Conservation (phyloP, 2,888 invertebrate species). For the Andrena minutula region DNA sequence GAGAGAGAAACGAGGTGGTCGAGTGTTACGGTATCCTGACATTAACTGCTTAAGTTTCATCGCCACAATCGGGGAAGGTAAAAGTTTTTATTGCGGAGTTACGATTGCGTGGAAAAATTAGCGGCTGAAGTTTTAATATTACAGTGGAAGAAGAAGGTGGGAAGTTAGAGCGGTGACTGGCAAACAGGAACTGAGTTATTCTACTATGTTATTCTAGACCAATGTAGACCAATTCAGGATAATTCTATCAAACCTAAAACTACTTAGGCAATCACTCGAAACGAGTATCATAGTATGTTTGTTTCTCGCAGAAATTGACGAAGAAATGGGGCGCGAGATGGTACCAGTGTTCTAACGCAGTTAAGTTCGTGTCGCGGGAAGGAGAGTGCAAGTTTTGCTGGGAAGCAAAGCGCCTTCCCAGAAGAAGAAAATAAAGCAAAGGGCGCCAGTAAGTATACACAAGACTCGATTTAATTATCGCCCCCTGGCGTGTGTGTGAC, state of each 20-base stretch:
- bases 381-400: background rate
- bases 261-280: too few relatives aligned
- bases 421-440: background rate
- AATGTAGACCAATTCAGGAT: too few relatives aligned
- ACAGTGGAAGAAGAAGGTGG: background rate
- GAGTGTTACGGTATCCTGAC: background rate
- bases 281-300: too few relatives aligned
- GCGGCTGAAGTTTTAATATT: background rate
- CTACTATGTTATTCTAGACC: too few relatives aligned
- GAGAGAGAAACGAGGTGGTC: background rate
- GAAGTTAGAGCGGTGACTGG: too few relatives aligned
- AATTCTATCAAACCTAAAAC: too few relatives aligned
- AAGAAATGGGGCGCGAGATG: background rate
- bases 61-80: too few relatives aligned
- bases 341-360: background rate
- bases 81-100: too few relatives aligned
- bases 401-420: background rate
- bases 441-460: background rate
- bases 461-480: conserved; percentile 39
- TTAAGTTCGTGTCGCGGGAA: background rate
- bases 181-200: background rate
- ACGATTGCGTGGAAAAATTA: background rate
- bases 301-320: background rate
- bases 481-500: conserved; percentile 1
- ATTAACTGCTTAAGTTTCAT: background rate